Percentiles rank a stretch among this genome's conserved stretches.
Conservation (phyloP, 2,113 vertebrate species). For the Strix aluco region DNA sequence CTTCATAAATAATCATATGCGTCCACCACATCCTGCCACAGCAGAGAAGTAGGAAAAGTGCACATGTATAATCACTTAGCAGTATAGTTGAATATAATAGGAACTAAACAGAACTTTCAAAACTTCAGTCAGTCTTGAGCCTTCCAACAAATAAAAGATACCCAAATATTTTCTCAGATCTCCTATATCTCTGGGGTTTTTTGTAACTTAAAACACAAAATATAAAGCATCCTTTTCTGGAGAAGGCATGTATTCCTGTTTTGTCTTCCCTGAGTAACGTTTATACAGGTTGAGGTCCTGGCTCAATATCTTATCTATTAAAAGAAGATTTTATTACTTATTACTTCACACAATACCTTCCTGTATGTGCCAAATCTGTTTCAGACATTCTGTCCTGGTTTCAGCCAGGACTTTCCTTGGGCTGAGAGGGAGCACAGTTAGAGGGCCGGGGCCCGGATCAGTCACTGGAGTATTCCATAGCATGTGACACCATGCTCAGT, state of each 20-base stretch:
- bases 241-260: neutral
- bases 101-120: neutral
- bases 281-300: neutral
- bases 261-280: neutral
- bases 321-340: neutral
- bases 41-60: neutral
- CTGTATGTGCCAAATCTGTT: neutral
- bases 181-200: neutral
- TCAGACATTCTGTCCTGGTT: neutral
- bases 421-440: no score
- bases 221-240: neutral
- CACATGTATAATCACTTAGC: neutral
- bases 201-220: neutral
- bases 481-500: no score
- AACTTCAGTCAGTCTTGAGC: neutral
- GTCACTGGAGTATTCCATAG: no score
- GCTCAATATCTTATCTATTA: neutral
- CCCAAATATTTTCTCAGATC: neutral
- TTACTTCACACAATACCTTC: neutral
- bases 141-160: neutral
- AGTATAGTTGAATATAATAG: neutral
- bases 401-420: no score
- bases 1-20: neutral
- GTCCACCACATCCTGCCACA: neutral
- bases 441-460: no score